Conservation (phyloP, 2,797 vertebrate species). For the Austrolebias charrua region DNA sequence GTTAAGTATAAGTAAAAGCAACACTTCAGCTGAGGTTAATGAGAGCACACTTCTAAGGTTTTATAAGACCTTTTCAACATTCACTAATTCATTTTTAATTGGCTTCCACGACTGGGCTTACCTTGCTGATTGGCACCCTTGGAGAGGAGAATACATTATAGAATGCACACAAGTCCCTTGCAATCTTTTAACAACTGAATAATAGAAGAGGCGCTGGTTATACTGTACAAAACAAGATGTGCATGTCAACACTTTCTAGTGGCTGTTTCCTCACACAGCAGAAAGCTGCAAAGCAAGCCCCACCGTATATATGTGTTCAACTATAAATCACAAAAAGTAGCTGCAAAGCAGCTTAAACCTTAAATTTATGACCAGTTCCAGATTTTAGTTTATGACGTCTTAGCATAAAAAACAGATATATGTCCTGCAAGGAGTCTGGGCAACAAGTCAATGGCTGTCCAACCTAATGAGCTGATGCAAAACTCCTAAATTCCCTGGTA, state of each 20-base stretch:
- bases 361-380: not conserved
- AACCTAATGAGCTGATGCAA: not conserved
- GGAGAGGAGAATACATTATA: not conserved
- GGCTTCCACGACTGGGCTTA: not conserved
- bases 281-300: not conserved
- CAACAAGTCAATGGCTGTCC: not conserved
- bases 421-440: not conserved
- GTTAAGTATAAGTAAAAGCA: slow-evolving; percentile 28
- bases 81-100: slow-evolving; percentile 13
- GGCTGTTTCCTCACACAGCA: slow-evolving; percentile 1
- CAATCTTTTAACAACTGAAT: slow-evolving; percentile 8
- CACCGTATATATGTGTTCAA: not conserved
- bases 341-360: not conserved
- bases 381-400: not conserved
- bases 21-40: not conserved
- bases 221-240: not conserved
- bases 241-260: not conserved
- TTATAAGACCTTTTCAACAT: slow-evolving; percentile 1
- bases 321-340: not conserved
- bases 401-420: not conserved
- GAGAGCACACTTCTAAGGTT: not conserved
- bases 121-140: not conserved
- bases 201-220: slow-evolving; percentile 2
- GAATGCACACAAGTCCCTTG: not conserved
- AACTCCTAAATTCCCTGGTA: not conserved